Base-by-base conservation (phyloP, 2,888 invertebrate species). In the Brenthis ino region DNA sequence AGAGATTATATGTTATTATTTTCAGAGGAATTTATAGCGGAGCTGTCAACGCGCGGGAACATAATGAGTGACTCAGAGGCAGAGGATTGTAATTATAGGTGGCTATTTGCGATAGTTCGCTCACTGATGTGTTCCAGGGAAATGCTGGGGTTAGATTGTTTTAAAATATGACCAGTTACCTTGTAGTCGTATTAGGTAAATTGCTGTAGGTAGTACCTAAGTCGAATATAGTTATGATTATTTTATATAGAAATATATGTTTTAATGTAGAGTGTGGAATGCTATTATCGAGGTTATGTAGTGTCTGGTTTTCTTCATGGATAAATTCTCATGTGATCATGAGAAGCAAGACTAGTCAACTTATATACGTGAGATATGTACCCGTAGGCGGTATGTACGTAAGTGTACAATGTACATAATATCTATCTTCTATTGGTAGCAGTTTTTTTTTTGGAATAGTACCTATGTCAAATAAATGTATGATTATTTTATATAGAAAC, bases 41-140 rank as follows among this genome's bases (percentile, higher is more conserved):
- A 55, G 67, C 70, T 63, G 66, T 70, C 65, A 65, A 57, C 57
- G 47, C 66, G 65, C 66, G 65, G 64, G 64, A 67, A 20, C 55
- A 69, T 61, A 71, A 69, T 57, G 60, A 64, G 57, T 71, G 69
- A 69, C 47, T 71, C 71, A 71, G 53, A 48, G 24, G 51, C 71
- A 71, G 53, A 48, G 37, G 56, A 16, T 60, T 56, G 48, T 66
- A 64, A 71, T 67, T 69, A 50, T 67, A 69, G 50, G 50, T 37
- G 55, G 54, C 54, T 64, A 51, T 56, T 69, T 64, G 33, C 14
- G 50, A 60, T 47, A 50, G n/a, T 57, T 60, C 16, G 50, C 55
- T 60, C 66, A 55, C 48, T 56, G 28, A 48, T 14, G 48, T 20
- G 54, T 55, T 66, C 47, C 48, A 60, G 48, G 48, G 33, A 55